Evolutionary conservation across 1,140 invertebrate genomes (phyloP), one percentile per base, ranked within the genome.

Genomic region (Monochamus saltuarius): DNA sequence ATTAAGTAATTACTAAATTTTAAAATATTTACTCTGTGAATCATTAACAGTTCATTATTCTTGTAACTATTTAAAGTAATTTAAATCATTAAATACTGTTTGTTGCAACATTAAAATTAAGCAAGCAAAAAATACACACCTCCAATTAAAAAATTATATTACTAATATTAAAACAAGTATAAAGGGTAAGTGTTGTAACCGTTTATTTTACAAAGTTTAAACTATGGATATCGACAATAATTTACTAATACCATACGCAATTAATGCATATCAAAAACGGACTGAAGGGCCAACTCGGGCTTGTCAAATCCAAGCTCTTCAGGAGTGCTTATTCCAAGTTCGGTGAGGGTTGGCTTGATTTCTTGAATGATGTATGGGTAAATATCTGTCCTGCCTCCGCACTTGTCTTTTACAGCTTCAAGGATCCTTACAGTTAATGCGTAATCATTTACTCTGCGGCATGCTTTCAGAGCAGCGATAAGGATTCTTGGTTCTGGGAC

Each of bases 271-370:
- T 94, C 87, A 75, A 86, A 90, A 46, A 91, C 87, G 73, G 82
- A 84, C 68, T 87, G 75, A 56, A 94, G 80, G 57, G 89, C 90
- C 73, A 99, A 82, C 81, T 99, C 97, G 50, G 97, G 97, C 79
- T 98, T 93, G 78, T 98, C 95, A 74, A 95, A 98, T 49, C 96
- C 96, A 68, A 99, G 81, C 74, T 98, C 93, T 80, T 98, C 97
- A 10, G 91, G 91, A 14, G 96, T 98, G 22, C 86, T 87, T 67
- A 99, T 90, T 16, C 97, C 97, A 36, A 99, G 80, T 80, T 99
- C 94, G 46, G 89, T 85, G 10, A 99, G 80, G 10, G 94, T 96
- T 36, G 97, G 96, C 68, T 83, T 84, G 69, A 98, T 93, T 83
- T 98, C 93, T 83, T 97, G 88, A 39, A 97, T 76, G 65, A 98